A percentile compares a stretch with the other conserved stretches of the same genome.
phyloP scores from a whole-genome alignment of 2,888 invertebrate genomes.

The Caenorhabditis becei region DNA sequence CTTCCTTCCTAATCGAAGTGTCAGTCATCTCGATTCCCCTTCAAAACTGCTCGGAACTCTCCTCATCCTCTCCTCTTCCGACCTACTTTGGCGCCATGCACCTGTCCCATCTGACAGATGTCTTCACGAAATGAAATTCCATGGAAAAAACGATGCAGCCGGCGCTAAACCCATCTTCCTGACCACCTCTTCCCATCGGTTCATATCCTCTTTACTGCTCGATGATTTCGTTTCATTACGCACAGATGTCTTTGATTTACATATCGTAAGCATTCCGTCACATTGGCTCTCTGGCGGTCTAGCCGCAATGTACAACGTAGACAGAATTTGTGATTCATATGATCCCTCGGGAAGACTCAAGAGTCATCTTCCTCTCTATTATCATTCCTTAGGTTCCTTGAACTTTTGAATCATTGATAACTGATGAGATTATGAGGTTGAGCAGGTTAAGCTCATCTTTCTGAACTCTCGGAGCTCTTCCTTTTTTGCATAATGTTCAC shows the following conservation, averaged over 20 bases:
- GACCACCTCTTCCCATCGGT: constrained; percentile 36
- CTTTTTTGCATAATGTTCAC: not conserved
- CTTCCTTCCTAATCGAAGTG: not conserved
- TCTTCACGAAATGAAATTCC: constrained; percentile 41
- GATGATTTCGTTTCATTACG: constrained; percentile 59
- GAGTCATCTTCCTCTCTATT: not conserved
- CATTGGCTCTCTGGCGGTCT: constrained; percentile 31
- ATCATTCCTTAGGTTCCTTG: not conserved
- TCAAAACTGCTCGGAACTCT: constrained; percentile 33
- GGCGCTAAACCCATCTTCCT: constrained; percentile 18
- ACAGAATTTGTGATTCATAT: constrained; percentile 43
- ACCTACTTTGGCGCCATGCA: constrained; percentile 45
- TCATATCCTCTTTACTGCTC: constrained; percentile 56
- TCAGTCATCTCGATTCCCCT: constrained; percentile 11
- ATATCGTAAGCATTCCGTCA: constrained; percentile 61
- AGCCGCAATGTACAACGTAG: constrained; percentile 48
- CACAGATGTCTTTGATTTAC: constrained; percentile 64
- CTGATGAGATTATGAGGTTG: constrained; percentile 10
- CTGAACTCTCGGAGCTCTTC: not conserved
- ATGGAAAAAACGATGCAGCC: constrained; percentile 23
- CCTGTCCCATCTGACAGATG: constrained; percentile 49
- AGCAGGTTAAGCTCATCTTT: not conserved
- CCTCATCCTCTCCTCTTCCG: constrained; percentile 4
- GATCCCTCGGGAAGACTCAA: constrained; percentile 29
- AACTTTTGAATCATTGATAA: constrained; percentile 45